Evolutionary conservation across 2,888 invertebrate genomes (phyloP).

Genomic region (Volucella zonaria): DNA sequence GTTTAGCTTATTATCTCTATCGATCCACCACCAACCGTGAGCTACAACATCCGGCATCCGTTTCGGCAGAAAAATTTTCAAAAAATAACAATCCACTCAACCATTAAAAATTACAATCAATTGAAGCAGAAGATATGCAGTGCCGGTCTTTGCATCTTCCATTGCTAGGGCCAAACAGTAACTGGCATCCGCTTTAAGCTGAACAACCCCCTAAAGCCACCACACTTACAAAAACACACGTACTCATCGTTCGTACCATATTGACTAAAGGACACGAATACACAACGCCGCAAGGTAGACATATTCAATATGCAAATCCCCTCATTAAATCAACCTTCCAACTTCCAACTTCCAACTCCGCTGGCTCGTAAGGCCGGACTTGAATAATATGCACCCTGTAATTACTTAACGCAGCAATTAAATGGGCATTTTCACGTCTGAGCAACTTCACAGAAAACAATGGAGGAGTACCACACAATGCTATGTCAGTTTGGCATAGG

Average conservation of each 20-base stretch:
- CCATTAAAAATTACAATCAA: constrained; percentile 68
- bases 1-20: no score
- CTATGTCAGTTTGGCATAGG: background rate
- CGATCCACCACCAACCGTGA: no score
- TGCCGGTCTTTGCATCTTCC: constrained; percentile 29
- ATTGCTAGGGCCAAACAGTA: constrained; percentile 44
- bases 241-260: constrained; percentile 1
- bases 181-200: constrained; percentile 43
- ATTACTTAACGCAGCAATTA: constrained; percentile 74
- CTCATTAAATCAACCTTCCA: constrained; percentile 73
- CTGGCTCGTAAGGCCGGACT: constrained; percentile 51
- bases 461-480: constrained; percentile 39
- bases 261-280: constrained; percentile 8
- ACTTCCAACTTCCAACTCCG: constrained; percentile 21
- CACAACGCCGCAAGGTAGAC: constrained; percentile 54
- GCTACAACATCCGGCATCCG: background rate
- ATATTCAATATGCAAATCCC: constrained; percentile 72
- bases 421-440: constrained; percentile 74
- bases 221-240: constrained; percentile 5
- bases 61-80: constrained; percentile 21
- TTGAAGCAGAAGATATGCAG: constrained; percentile 66
- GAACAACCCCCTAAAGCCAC: constrained; percentile 11
- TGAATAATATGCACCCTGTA: constrained; percentile 72
- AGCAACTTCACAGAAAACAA: constrained; percentile 71
- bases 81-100: constrained; percentile 69